phyloP scores from a whole-genome alignment of 2,113 vertebrate species.

The Nibea coibor region DNA sequence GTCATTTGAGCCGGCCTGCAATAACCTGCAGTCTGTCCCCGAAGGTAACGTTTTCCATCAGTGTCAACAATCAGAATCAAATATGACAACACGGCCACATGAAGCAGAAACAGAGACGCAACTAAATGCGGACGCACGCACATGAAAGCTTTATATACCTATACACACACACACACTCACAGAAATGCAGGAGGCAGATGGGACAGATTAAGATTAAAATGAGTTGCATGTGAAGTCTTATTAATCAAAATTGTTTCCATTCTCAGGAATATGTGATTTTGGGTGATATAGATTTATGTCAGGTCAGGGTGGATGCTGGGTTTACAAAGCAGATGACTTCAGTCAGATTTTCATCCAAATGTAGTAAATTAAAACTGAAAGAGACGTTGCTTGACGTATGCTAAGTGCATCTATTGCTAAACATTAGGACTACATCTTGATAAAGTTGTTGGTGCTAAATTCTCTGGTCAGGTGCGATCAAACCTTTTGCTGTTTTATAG shows the following conservation, averaged over 20 bases:
- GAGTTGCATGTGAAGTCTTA: neutral
- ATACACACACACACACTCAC: neutral
- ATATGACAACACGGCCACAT: neutral
- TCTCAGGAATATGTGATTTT: neutral
- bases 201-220: neutral
- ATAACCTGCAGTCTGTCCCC: slow-evolving; percentile 13
- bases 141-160: neutral
- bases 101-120: neutral
- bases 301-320: neutral
- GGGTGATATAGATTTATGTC: neutral
- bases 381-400: no score
- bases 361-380: no score
- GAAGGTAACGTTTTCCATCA: slow-evolving; percentile 33
- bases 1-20: slow-evolving; percentile 12
- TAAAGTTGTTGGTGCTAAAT: no score
- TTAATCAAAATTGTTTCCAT: neutral
- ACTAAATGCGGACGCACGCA: neutral
- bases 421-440: no score
- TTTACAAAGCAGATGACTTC: neutral
- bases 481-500: neutral
- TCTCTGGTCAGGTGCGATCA: no score
- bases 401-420: no score
- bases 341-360: neutral
- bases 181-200: neutral
- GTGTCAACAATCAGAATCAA: slow-evolving; percentile 27